A percentile compares a stretch with the other conserved stretches of the same genome.
These are phyloP conservation scores for Mionectes olivaceus DNA, from an alignment of 2,797 vertebrate species.

Conservation along the genomic window DNA sequence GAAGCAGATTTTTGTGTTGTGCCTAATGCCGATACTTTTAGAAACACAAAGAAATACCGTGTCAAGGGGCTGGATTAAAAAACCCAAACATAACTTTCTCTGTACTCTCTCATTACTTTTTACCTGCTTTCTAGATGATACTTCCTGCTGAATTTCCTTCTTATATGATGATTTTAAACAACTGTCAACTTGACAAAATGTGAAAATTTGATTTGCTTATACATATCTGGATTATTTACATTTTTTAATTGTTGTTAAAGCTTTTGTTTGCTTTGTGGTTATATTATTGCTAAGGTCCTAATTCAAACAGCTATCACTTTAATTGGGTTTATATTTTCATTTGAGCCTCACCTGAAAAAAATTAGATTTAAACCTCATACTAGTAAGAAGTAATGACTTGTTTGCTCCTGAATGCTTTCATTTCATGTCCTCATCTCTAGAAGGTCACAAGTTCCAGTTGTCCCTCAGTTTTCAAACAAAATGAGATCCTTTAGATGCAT, in stretches of 20 bases:
- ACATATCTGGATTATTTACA: not conserved
- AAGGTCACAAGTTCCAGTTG: not conserved
- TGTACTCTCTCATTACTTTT: not conserved
- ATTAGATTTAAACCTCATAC: not conserved
- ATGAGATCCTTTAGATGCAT: constrained; percentile 27
- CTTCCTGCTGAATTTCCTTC: not conserved
- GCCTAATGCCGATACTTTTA: not conserved
- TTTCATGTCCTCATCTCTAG: not conserved
- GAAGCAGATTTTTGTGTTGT: not conserved
- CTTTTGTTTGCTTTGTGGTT: not conserved
- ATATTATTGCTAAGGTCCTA: not conserved
- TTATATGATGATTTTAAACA: not conserved
- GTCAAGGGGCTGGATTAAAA: not conserved
- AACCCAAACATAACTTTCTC: accelerated
- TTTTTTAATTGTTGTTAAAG: not conserved
- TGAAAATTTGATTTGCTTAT: not conserved
- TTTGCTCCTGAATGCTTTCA: not conserved
- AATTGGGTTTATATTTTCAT: not conserved
- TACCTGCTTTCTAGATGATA: not conserved
- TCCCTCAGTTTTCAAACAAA: not conserved
- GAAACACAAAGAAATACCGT: not conserved
- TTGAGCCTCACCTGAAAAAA: not conserved
- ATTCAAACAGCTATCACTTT: not conserved
- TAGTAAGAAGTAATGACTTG: not conserved
- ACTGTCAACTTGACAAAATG: not conserved